Conservation (phyloP, 2,888 invertebrate genomes). For the Melinopterus prodromus region DNA sequence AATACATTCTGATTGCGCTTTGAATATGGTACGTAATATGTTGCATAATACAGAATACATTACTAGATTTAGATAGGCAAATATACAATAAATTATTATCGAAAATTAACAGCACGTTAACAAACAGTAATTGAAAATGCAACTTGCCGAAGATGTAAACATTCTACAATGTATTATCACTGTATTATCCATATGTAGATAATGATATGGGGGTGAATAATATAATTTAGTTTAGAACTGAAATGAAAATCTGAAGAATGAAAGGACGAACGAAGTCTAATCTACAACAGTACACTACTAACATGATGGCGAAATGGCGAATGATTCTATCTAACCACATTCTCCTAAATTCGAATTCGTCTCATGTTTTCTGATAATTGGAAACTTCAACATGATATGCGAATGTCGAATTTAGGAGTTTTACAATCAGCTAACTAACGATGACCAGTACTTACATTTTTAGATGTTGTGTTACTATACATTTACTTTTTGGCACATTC, state of each 20-base stretch:
- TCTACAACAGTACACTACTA: background rate
- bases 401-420: background rate
- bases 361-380: background rate
- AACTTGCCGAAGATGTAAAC: too few relatives aligned
- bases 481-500: constrained; percentile 4
- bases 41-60: background rate
- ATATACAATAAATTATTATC: too few relatives aligned
- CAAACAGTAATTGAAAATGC: too few relatives aligned
- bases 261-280: background rate
- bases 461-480: constrained; percentile 4
- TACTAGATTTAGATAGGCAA: background rate
- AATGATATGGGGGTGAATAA: background rate
- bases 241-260: background rate
- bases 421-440: background rate
- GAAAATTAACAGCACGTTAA: too few relatives aligned
- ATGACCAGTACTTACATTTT: background rate
- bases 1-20: background rate
- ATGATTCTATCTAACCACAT: background rate
- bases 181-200: background rate
- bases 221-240: background rate
- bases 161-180: too few relatives aligned
- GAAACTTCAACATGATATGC: background rate
- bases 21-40: background rate
- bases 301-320: background rate
- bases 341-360: background rate